Evolutionary conservation across 2,797 vertebrate species (phyloP), one percentile per base, ranked within the genome.

Genomic region (Natrix natrix): DNA sequence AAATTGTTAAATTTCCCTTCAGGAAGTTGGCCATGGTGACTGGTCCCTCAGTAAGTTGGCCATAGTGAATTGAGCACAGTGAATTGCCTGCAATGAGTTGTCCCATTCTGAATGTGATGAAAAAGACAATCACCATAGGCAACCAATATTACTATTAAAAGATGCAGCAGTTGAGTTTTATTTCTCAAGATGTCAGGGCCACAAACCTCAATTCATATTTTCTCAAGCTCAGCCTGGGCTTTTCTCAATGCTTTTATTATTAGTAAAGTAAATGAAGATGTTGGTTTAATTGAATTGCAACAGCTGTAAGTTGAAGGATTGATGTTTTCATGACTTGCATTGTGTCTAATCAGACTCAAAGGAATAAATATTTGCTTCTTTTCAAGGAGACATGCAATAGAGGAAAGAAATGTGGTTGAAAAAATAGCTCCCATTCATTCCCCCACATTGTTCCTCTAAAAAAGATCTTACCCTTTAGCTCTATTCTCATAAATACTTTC

Each of bases 401-500:
- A 66, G 32, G 61, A 88, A 91, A 74, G 24, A 91, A 88, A 91
- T 78, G 37, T 91, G n/a, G 55, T 60, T 87, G 28, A 56, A 93
- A 91, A 59, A 88, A 48, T 83, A 83, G 20, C 74, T 83, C 74
- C 20, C 8, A 83, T 37, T 83, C 74, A 83, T 83, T 14, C 17
- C 56, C 69, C 16, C 13, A 61, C 55, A 91, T 60, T 91, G 28
- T 60, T 93, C 48, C 60, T 22, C 60, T 83, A 37, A 93, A 93
- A 78, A 87, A 59, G 20, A 66, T 54, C 92, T 93, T 87, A 90
- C 59, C 92, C 88, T 60, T 86, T 56, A 56, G 20, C 52, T 57
- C 24, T 56, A 92, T 93, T 90, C 60, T 87, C 54, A 87, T 87
- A 87, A 87, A 91, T 37, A 86, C 28, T 59, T 93, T 88, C 61